A percentile compares a stretch with the other conserved stretches of the same genome.
Evolutionary conservation across 1,140 invertebrate species (phyloP).

Genomic region (Hirudo medicinalis): DNA sequence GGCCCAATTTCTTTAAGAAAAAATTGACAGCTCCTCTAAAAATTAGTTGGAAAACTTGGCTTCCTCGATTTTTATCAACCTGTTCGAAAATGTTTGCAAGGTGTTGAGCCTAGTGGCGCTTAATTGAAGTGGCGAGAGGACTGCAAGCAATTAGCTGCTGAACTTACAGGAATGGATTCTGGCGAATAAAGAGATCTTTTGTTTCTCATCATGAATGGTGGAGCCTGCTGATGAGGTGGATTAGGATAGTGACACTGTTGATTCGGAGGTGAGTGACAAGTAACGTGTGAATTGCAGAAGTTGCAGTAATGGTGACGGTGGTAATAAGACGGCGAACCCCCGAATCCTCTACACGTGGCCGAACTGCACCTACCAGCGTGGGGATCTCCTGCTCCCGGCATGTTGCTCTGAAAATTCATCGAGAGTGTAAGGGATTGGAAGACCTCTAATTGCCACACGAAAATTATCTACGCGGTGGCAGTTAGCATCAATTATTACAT

Average conservation of each 20-base stretch:
- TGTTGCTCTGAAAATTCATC: neutral
- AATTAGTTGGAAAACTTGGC: no score
- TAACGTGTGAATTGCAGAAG: neutral
- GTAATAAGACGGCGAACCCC: neutral
- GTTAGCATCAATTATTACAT: neutral
- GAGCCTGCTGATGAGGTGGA: neutral
- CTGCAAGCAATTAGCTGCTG: neutral
- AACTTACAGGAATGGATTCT: conserved; percentile 10
- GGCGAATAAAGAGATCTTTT: conserved; percentile 13
- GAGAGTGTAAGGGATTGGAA: neutral
- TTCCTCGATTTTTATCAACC: no score
- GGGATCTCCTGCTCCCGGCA: neutral
- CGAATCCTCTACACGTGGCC: conserved; percentile 3
- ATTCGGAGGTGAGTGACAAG: conserved; percentile 6
- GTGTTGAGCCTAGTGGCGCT: no score
- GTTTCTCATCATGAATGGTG: conserved; percentile 5
- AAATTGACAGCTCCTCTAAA: no score
- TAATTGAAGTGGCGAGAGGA: no score
- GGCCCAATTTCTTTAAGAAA: no score
- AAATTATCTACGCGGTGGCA: no score
- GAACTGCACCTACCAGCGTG: conserved; percentile 9
- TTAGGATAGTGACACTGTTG: conserved; percentile 1
- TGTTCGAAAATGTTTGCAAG: no score
- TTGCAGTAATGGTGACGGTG: conserved; percentile 11
- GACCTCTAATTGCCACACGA: no score